Evolutionary conservation across 2,797 vertebrate species (phyloP).

Genomic region (Lepidocolaptes lacrymiger): DNA sequence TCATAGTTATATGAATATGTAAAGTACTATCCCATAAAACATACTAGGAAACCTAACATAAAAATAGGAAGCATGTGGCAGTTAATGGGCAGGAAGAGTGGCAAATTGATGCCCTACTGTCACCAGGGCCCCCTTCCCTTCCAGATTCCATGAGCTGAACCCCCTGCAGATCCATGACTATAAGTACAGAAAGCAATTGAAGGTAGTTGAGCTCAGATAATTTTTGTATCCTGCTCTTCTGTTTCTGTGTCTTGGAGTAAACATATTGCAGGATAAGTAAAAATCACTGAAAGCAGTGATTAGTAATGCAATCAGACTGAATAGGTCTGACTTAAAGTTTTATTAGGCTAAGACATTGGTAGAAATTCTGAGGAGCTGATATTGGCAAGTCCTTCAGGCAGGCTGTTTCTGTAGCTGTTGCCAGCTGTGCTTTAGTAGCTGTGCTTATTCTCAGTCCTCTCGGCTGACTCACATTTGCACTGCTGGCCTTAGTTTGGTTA

Average conservation of each 20-base stretch:
- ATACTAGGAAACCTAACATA: not conserved
- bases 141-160: not conserved
- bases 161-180: rapidly evolving
- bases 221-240: not conserved
- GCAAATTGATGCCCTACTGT: not conserved
- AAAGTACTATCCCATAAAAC: not conserved
- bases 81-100: not conserved
- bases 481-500: not conserved
- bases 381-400: not conserved
- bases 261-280: not conserved
- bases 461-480: rapidly evolving
- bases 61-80: not conserved
- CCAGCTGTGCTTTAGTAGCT: not conserved
- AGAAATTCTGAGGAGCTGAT: not conserved
- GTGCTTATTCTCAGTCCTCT: not conserved
- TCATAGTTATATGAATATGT: not conserved
- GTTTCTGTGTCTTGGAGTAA: not conserved
- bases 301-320: not conserved
- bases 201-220: not conserved
- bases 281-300: not conserved
- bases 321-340: not conserved
- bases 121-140: not conserved
- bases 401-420: not conserved
- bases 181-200: not conserved
- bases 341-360: not conserved